These are phyloP conservation scores for Tetragonisca angustula DNA, from an alignment of 2,888 invertebrate species.

Conservation along the genomic window DNA sequence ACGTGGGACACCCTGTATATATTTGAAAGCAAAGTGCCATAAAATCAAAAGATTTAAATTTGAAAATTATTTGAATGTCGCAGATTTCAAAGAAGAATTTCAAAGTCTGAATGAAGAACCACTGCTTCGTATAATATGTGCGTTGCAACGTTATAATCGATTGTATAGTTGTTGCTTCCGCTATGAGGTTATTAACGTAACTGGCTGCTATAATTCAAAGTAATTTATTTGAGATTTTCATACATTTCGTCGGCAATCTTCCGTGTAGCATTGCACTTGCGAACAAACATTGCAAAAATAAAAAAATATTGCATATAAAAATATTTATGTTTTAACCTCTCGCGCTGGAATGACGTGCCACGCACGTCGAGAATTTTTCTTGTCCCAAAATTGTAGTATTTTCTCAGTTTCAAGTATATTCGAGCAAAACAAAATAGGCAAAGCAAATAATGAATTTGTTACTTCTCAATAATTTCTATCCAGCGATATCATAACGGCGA, in stretches of 20 bases:
- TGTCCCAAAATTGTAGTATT: no score
- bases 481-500: no score
- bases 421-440: no score
- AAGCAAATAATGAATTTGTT: no score
- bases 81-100: neutral
- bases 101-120: slow-evolving; percentile 5
- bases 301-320: slow-evolving; percentile 26
- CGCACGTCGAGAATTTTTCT: no score
- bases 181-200: slow-evolving; percentile 47
- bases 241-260: slow-evolving; percentile 37
- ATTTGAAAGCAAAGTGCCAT: no score
- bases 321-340: neutral
- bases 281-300: neutral
- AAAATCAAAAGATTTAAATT: neutral
- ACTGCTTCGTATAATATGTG: slow-evolving; percentile 16
- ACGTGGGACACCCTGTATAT: no score
- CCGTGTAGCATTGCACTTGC: slow-evolving; percentile 33
- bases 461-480: no score
- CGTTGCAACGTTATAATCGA: slow-evolving; percentile 28
- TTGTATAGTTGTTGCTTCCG: slow-evolving; percentile 41
- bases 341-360: no score
- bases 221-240: slow-evolving; percentile 54
- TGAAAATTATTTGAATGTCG: neutral
- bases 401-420: no score
- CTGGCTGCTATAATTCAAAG: slow-evolving; percentile 40